These are phyloP conservation scores for Incurvaria masculella DNA, from an alignment of 2,888 invertebrate species.

Conservation along the genomic window DNA sequence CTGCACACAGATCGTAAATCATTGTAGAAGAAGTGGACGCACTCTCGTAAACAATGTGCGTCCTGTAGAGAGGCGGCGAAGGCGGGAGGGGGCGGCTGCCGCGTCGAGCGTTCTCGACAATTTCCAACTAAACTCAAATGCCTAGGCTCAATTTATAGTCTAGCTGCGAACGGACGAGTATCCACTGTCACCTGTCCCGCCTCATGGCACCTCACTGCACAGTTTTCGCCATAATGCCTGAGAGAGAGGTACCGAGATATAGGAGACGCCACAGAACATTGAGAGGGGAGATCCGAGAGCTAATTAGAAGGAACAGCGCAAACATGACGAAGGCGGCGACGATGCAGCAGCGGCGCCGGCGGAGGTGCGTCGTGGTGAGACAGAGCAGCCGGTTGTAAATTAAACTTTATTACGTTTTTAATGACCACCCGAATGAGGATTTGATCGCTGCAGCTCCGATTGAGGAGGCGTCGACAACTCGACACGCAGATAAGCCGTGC, in stretches of 20 bases:
- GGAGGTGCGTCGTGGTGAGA: conserved; percentile 26
- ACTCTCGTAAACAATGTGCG: conserved; percentile 46
- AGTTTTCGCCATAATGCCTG: no score
- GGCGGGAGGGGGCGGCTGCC: conserved; percentile 1
- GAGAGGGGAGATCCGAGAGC: no score
- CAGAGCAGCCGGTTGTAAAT: conserved; percentile 45
- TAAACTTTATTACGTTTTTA: conserved; percentile 56
- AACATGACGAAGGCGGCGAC: conserved; percentile 8
- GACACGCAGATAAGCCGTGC: conserved; percentile 51
- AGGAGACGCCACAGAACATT: no score
- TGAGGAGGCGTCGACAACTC: conserved; percentile 54
- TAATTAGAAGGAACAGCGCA: no score
- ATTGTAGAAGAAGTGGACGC: conserved; percentile 50
- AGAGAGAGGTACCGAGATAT: no score
- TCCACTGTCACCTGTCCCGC: no score
- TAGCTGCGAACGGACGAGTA: no score
- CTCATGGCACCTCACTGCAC: no score
- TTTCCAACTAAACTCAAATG: neutral
- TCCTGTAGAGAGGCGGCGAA: conserved; percentile 29
- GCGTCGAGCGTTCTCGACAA: no score
- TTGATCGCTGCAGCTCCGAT: conserved; percentile 47
- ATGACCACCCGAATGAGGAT: conserved; percentile 51
- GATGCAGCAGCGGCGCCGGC: neutral
- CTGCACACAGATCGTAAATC: conserved; percentile 51
- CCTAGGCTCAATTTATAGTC: no score